Percentiles rank a stretch among this genome's conserved stretches.
Evolutionary conservation across 1,140 invertebrate species (phyloP).

Genomic region (Bradysia coprophila): DNA sequence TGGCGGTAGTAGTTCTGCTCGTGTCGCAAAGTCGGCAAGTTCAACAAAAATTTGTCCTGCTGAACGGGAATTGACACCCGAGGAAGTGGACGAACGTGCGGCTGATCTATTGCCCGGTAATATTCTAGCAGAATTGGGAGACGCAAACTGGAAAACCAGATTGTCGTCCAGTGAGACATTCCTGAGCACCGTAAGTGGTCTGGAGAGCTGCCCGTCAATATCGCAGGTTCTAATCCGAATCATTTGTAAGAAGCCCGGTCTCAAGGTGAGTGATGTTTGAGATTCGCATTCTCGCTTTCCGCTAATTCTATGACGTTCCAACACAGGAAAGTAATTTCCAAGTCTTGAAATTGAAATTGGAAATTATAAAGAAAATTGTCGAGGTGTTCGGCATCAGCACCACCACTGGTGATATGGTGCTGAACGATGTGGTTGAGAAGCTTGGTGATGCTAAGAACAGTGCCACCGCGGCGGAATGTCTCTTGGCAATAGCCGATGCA

Average conservation of each 20-base stretch:
- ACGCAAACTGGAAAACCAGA: constrained; percentile 74
- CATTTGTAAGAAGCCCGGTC: constrained; percentile 69
- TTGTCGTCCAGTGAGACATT: constrained; percentile 60
- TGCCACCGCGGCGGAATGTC: constrained; percentile 34
- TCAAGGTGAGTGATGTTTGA: constrained; percentile 36
- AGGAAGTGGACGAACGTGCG: constrained; percentile 52
- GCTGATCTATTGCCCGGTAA: constrained; percentile 38
- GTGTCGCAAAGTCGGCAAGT: constrained; percentile 22
- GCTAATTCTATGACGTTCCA: no score
- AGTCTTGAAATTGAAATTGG: constrained; percentile 68
- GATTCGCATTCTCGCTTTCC: not conserved
- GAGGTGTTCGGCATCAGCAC: constrained; percentile 53
- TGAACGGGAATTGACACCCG: constrained; percentile 36
- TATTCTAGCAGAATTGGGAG: constrained; percentile 44
- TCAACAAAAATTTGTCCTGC: constrained; percentile 20
- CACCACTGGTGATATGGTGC: constrained; percentile 52
- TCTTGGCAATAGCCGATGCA: constrained; percentile 46
- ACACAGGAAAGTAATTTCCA: constrained; percentile 85
- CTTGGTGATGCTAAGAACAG: constrained; percentile 72
- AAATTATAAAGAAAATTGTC: constrained; percentile 56
- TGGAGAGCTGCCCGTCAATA: constrained; percentile 41
- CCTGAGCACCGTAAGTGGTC: constrained; percentile 35
- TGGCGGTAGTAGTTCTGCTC: constrained; percentile 8
- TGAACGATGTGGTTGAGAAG: constrained; percentile 69
- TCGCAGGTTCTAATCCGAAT: constrained; percentile 57